A percentile compares a stretch with the other conserved stretches of the same genome.
phyloP scores from a whole-genome alignment of 2,888 invertebrate genomes.

The Scelioninae gen. 2 region DNA sequence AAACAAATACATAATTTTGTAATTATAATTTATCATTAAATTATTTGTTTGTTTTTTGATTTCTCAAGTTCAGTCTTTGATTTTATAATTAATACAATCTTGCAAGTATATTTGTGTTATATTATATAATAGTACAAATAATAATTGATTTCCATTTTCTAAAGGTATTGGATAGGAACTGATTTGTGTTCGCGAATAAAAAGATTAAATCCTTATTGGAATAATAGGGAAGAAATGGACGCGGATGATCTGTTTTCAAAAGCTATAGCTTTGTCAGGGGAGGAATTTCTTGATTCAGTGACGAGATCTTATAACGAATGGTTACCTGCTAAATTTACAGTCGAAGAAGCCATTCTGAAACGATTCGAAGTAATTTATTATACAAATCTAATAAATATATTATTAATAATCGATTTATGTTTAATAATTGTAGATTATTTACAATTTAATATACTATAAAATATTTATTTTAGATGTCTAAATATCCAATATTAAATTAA shows the following conservation, averaged over 20 bases:
- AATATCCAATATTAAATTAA: too few species aligned
- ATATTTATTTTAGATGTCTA: too few species aligned
- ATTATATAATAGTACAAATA: too few species aligned
- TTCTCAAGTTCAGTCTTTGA: too few species aligned
- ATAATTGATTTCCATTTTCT: too few species aligned
- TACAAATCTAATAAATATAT: too few species aligned
- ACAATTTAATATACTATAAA: too few species aligned
- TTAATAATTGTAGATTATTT: too few species aligned
- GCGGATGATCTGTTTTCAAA: slow-evolving; percentile 81
- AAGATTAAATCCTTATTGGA: slow-evolving; percentile 91
- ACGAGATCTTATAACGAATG: slow-evolving; percentile 81
- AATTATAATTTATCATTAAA: too few species aligned
- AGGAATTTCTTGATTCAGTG: slow-evolving; percentile 84
- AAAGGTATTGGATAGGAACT: slow-evolving; percentile 85
- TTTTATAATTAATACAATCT: neutral
- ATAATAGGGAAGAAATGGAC: slow-evolving; percentile 77
- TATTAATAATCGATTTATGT: too few species aligned
- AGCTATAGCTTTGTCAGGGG: slow-evolving; percentile 86
- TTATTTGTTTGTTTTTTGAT: neutral
- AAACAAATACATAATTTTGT: too few species aligned
- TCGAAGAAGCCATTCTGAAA: slow-evolving; percentile 83
- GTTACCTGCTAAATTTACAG: slow-evolving; percentile 90
- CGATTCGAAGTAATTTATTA: slow-evolving; percentile 78
- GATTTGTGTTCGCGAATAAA: slow-evolving; percentile 86
- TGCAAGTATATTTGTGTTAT: too few species aligned